Evolutionary conservation across 2,113 vertebrate genomes (phyloP), one percentile per base, ranked within the genome.

Genomic region (Patagioenas fasciata): DNA sequence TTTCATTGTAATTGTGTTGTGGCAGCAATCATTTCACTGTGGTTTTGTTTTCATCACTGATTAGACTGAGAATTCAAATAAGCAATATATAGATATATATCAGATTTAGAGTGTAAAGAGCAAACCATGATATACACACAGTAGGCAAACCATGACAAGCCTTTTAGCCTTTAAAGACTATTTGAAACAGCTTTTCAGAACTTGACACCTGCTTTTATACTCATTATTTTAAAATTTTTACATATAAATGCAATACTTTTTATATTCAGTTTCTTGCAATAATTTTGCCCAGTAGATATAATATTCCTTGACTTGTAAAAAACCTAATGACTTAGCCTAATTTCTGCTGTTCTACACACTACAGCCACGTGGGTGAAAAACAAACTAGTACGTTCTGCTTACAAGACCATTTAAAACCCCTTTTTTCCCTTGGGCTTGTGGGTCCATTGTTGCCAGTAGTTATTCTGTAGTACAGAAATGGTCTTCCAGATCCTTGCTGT

Each of bases 201-300:
- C 92, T 94, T 94, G 94, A 95, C 88, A 64, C 3, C 1, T 92
- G 95, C 91, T 93, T 95, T 97, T 94, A 71, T 92, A 88, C 29
- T 91, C 81, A 54, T 96, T 93, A 70, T 95, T 92, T 96, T 88
- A 62, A 95, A 79, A 12, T 91, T 92, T 97, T 96, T 96, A 93
- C 91, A 58, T 94, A 61, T 93, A 91, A 96, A 89, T 82, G 91
- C 94, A 95, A 93, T 96, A 95, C 91, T 92, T 95, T 90, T 94
- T 95, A 71, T 95, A 89, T 91, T 97, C 77, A 84, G 56, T 96
- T 90, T 89, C 95, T 5, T 95, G 95, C 54, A 36, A 53, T 88
- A 83, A 91, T 85, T 97, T 95, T 85, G 71, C 91, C 92, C 96
- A 80, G 7, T 94, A 86, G 64, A 12, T 93, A 24, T 36, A 89